phyloP scores from a whole-genome alignment of 2,113 vertebrate species.

The Corvus moneduloides region DNA sequence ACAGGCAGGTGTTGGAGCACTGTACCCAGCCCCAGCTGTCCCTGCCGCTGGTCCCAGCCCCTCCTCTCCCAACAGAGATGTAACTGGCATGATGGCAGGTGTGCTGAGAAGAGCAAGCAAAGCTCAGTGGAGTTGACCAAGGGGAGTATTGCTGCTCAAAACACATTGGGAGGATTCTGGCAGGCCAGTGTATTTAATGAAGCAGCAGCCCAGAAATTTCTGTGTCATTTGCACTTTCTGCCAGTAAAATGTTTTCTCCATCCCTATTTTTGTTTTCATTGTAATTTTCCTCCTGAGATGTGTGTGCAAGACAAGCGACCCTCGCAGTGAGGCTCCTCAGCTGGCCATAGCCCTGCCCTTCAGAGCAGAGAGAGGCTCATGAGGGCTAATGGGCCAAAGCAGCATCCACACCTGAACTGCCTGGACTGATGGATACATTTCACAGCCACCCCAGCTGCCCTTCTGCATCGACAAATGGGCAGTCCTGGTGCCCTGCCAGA shows the following conservation, averaged over 20 bases:
- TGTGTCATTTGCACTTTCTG: not conserved
- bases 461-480: not conserved
- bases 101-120: not conserved
- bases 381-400: accelerated
- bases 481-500: not conserved
- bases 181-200: not conserved
- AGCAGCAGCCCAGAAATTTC: not conserved
- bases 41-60: not conserved
- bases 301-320: too few species aligned
- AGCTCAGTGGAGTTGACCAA: not conserved
- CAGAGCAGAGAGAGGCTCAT: not conserved
- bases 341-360: accelerated
- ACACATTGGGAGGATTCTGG: not conserved
- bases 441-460: not conserved
- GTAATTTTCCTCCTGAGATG: not conserved
- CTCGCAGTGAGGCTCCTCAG: not conserved
- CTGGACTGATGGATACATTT: accelerated
- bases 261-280: not conserved
- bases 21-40: not conserved
- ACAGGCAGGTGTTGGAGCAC: not conserved
- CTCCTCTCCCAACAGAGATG: not conserved
- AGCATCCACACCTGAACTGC: not conserved
- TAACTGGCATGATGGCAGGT: accelerated
- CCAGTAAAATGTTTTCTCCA: not conserved
- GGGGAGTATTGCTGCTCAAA: not conserved